Conservation (phyloP, 2,888 invertebrate species). For the Drosophila villosipedis region DNA sequence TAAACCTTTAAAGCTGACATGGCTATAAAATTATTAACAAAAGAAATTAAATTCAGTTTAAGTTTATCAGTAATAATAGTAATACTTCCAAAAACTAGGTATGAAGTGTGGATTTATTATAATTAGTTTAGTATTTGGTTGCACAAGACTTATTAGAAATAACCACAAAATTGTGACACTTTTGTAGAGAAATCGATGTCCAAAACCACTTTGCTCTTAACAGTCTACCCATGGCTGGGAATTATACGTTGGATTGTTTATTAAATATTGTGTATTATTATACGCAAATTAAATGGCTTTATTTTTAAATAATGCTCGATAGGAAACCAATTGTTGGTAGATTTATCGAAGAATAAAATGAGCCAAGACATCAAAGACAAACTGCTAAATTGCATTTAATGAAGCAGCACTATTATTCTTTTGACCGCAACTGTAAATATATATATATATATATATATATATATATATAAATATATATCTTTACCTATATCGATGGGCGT, state of each 20-base stretch:
- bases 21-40: background rate
- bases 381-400: background rate
- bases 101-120: background rate
- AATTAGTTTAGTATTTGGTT: background rate
- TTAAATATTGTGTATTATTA: background rate
- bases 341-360: background rate
- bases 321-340: background rate
- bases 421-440: background rate
- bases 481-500: slow-evolving; percentile 33
- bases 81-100: too few relatives aligned
- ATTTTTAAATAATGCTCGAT: background rate
- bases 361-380: background rate
- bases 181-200: background rate
- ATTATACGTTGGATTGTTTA: background rate
- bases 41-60: background rate
- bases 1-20: background rate
- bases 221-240: background rate
- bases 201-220: background rate
- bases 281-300: background rate
- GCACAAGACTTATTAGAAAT: background rate
- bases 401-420: background rate
- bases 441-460: background rate
- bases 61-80: background rate
- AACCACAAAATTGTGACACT: background rate
- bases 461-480: background rate